These are phyloP conservation scores for Lucilia cuprina DNA, from an alignment of 1,140 invertebrate genomes.

Conservation along the genomic window DNA sequence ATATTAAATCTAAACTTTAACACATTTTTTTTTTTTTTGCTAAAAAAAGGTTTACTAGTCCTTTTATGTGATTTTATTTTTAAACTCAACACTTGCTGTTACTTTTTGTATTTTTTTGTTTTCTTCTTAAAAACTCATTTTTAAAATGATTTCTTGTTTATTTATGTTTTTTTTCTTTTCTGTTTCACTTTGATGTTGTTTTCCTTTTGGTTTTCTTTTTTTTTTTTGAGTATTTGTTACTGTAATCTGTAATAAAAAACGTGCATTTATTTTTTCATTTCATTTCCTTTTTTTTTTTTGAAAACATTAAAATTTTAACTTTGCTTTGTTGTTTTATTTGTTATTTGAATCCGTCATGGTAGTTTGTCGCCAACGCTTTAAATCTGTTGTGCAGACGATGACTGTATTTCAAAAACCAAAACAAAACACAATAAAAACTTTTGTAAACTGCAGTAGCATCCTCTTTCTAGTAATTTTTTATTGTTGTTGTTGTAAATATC, in stretches of 20 bases:
- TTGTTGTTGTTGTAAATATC: background rate
- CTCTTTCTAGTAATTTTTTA: no score
- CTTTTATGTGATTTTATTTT: background rate
- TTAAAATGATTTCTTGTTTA: background rate
- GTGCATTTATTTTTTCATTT: conserved; percentile 4
- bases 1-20: background rate
- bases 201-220: background rate
- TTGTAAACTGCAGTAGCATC: background rate
- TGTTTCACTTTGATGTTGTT: background rate
- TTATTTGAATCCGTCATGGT: background rate
- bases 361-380: background rate
- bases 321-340: background rate
- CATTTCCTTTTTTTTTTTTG: background rate
- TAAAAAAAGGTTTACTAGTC: background rate
- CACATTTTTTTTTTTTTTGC: background rate
- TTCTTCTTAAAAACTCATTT: background rate
- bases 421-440: background rate
- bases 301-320: background rate
- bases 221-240: background rate
- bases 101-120: background rate
- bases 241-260: background rate
- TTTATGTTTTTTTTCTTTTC: background rate
- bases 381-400: no score
- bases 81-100: background rate
- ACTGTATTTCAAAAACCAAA: background rate